These are phyloP conservation scores for Acrocyrtus sp. DNA, from an alignment of 2,888 invertebrate species.

Conservation along the genomic window DNA sequence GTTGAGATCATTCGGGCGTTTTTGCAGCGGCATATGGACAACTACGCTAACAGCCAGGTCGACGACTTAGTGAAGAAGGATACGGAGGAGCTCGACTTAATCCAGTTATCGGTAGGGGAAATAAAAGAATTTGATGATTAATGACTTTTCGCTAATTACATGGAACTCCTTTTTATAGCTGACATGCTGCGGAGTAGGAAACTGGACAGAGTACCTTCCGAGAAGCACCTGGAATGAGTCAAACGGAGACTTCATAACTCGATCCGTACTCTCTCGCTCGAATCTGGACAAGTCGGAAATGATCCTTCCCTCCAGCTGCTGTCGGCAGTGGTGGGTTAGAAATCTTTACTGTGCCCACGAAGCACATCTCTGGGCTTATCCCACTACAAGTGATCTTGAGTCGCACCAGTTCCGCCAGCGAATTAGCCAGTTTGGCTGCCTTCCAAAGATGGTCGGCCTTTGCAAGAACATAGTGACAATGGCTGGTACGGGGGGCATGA, in stretches of 20 bases:
- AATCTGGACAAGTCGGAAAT: conserved; percentile 31
- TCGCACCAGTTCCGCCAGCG: conserved; percentile 38
- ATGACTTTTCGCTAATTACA: too few species aligned
- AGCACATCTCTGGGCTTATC: conserved; percentile 44
- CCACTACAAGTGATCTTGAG: conserved; percentile 11
- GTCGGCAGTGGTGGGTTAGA: conserved; percentile 48
- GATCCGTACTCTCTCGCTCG: not conserved
- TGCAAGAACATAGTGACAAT: conserved; percentile 27
- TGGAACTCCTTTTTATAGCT: conserved; percentile 36
- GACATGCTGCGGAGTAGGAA: conserved; percentile 46
- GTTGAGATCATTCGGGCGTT: conserved; percentile 20
- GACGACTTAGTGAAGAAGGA: conserved; percentile 10
- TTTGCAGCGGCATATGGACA: conserved; percentile 21
- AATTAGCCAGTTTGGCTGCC: conserved; percentile 43
- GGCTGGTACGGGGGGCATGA: conserved; percentile 23
- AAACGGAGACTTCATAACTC: not conserved
- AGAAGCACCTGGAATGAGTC: conserved; percentile 13
- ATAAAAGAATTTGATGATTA: too few species aligned
- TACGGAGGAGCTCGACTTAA: conserved; percentile 21
- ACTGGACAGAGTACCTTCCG: conserved; percentile 46
- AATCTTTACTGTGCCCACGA: conserved; percentile 46
- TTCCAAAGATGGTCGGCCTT: conserved; percentile 34
- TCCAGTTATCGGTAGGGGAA: conserved; percentile 34
- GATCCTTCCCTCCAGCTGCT: conserved; percentile 43
- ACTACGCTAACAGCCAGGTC: conserved; percentile 4